Base-by-base conservation (phyloP, 2,888 invertebrate species). In the Julus scandinavius region DNA sequence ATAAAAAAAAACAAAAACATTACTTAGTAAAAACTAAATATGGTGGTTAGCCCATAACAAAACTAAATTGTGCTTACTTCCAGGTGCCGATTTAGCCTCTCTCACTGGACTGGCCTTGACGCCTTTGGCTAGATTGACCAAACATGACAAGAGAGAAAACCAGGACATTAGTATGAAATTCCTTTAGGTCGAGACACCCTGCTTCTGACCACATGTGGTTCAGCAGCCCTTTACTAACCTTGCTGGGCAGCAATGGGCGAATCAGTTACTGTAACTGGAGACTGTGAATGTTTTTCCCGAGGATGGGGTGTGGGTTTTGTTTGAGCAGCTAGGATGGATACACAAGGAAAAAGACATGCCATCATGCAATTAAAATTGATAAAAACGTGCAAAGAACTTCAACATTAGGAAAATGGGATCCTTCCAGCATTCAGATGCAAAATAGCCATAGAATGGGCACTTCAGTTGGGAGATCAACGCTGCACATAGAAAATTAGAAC, bases 1-100 rank as follows among this genome's bases (percentile, higher is more conserved):
- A n/a, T n/a, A n/a, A n/a, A n/a, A n/a, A 84, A 20, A 1, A 29
- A 7, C 72, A 72, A 72, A 84, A 84, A 29, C 20, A 84, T 17
- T 86, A 84, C 40, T 49, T 86, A n/a, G 40, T 45, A 86, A 17
- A 50, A 20, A 49, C 58, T 80, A 49, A n/a, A 88, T 87, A 85
- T 85, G 45, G 85, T 85, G 85, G 45, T 85, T 50, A 85, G 20
- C 49, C 2, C 11, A 9, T 1, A 45, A 5, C 11, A 85, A 72
- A 88, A 88, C 41, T 85, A 88, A 72, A 86, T 80, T 83, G 72
- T 89, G 89, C 90, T 90, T 90, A 90, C 90, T 90, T 89, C 90
- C 90, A 88, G 90, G 90, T 87, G 90, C 90, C 50, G 90, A 90
- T 87, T 90, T 89, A n/a, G 90, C 90, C 88, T 89, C 89, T 17